Conservation (phyloP, 2,113 vertebrate genomes). For the Sitta europaea region DNA sequence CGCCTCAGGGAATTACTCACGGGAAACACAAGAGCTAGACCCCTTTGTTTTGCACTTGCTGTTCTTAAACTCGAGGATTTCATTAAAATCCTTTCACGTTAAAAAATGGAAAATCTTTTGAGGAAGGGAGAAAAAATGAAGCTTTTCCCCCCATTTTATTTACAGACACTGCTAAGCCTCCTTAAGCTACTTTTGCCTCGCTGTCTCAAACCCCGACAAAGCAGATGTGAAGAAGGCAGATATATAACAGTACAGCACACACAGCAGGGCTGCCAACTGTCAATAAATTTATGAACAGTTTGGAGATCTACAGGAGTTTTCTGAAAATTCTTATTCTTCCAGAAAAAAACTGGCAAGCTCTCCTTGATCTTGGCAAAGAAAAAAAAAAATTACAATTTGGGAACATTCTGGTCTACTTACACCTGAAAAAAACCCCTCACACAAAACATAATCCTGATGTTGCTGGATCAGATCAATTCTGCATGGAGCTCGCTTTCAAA, state of each 20-base stretch:
- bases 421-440: background rate
- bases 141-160: background rate
- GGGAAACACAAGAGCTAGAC: background rate
- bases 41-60: slow-evolving; percentile 7
- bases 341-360: slow-evolving; percentile 59
- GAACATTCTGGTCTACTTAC: slow-evolving; percentile 29
- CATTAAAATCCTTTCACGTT: background rate
- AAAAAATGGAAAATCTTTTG: background rate
- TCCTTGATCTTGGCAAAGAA: slow-evolving; percentile 44
- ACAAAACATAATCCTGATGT: background rate
- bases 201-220: slow-evolving; percentile 4
- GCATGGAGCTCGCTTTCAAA: background rate
- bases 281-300: slow-evolving; percentile 58
- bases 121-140: background rate
- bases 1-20: background rate
- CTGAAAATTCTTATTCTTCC: slow-evolving; percentile 46
- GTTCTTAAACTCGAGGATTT: background rate
- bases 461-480: background rate
- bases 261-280: slow-evolving; percentile 58
- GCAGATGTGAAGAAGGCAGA: slow-evolving; percentile 41
- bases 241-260: background rate
- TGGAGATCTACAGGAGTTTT: slow-evolving; percentile 62
- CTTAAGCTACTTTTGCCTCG: slow-evolving; percentile 16
- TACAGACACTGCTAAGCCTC: slow-evolving; percentile 32
- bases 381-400: background rate